phyloP scores from a whole-genome alignment of 2,113 vertebrate genomes.

The Stegastes partitus region DNA sequence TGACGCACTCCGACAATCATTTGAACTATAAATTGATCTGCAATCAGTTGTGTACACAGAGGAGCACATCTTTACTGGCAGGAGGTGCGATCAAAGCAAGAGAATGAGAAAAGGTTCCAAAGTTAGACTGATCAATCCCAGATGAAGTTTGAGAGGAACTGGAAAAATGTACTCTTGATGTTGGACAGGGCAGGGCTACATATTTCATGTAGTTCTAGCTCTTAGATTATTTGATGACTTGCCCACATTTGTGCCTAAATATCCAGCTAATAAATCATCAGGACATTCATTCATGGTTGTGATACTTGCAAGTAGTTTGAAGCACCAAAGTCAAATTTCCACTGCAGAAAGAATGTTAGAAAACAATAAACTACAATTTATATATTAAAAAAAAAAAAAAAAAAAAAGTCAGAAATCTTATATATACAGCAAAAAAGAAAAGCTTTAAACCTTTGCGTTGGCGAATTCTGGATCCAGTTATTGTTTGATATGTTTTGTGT shows the following conservation, averaged over 20 bases:
- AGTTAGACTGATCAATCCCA: neutral
- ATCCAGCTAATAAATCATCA: neutral
- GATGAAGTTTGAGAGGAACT: neutral
- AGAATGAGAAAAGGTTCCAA: neutral
- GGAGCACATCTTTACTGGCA: neutral
- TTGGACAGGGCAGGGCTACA: neutral
- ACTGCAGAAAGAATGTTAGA: no score
- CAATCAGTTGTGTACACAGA: neutral
- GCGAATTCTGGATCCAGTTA: no score
- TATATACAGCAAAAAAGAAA: no score
- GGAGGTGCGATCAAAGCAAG: neutral
- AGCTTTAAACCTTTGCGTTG: no score
- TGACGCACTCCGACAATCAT: slow-evolving; percentile 17
- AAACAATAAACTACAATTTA: no score
- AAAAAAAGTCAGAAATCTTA: no score
- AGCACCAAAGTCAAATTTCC: no score
- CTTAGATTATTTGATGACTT: no score
- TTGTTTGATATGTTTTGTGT: no score
- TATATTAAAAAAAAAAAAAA: no score
- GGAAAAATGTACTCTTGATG: neutral
- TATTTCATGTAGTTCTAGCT: neutral
- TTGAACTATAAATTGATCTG: slow-evolving; percentile 28
- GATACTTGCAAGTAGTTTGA: no score
- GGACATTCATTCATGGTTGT: neutral
- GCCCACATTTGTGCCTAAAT: neutral